A percentile compares a stretch with the other conserved stretches of the same genome.
Conservation (phyloP, 53 echinoderm and acorn worm genomes). For the Crossaster papposus region DNA sequence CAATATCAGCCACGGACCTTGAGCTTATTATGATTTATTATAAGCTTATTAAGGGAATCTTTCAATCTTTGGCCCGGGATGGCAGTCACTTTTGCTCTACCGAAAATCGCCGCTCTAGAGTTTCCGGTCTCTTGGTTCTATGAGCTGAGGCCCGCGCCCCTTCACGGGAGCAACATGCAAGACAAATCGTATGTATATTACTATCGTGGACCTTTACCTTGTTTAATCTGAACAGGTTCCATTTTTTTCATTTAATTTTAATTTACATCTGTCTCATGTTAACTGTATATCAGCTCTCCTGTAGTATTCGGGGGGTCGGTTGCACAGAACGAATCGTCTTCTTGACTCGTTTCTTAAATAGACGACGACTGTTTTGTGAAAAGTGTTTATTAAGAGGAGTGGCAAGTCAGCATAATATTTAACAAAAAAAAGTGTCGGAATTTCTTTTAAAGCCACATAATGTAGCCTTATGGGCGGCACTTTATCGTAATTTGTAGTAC, state of each 20-base stretch:
- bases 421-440: too few relatives aligned
- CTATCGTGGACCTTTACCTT: too few relatives aligned
- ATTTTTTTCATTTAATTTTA: too few relatives aligned
- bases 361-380: not conserved
- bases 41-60: not conserved
- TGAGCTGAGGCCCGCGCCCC: not conserved
- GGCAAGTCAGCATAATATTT: too few relatives aligned
- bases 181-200: too few relatives aligned
- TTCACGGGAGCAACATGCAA: not conserved
- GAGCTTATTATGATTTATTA: not conserved
- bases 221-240: too few relatives aligned
- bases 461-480: too few relatives aligned
- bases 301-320: not conserved
- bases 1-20: not conserved
- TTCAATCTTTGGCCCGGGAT: not conserved
- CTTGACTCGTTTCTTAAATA: not conserved
- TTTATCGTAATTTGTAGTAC: too few relatives aligned
- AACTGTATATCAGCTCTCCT: too few relatives aligned
- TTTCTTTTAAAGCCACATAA: too few relatives aligned
- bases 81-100: not conserved
- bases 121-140: not conserved
- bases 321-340: not conserved
- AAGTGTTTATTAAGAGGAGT: too few relatives aligned
- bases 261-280: too few relatives aligned
- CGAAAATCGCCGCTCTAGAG: not conserved